These are phyloP conservation scores for Reinhardtius hippoglossoides DNA, from an alignment of 2,113 vertebrate species.

Conservation along the genomic window DNA sequence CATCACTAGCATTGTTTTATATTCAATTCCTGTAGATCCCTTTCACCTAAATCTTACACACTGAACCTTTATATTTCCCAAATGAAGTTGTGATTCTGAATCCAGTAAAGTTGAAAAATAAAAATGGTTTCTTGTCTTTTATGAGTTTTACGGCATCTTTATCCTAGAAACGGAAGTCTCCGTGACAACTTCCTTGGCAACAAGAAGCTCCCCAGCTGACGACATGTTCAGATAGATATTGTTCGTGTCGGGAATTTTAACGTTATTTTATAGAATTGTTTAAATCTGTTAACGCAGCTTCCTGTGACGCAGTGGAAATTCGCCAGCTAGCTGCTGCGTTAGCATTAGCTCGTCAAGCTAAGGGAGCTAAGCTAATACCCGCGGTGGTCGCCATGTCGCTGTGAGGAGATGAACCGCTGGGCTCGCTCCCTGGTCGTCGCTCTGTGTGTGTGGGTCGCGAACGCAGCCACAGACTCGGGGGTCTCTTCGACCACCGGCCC, in stretches of 20 bases:
- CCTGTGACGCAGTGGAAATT: background rate
- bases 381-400: conserved; percentile 2
- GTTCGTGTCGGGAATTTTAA: background rate
- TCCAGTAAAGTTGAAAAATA: background rate
- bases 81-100: no score
- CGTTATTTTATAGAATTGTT: background rate
- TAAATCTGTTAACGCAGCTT: background rate
- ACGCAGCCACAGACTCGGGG: conserved; percentile 22
- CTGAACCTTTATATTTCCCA: no score
- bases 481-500: background rate
- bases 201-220: conserved; percentile 27
- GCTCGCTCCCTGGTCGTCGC: background rate
- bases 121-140: background rate
- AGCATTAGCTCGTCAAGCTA: background rate
- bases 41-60: no score
- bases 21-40: no score
- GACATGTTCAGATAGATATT: background rate
- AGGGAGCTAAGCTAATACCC: no score
- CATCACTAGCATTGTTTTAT: no score
- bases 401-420: conserved; percentile 49
- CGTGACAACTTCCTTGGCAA: conserved; percentile 70
- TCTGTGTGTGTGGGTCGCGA: conserved; percentile 24
- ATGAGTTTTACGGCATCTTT: conserved; percentile 52
- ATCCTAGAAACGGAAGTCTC: conserved; percentile 53
- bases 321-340: background rate